A percentile compares a stretch with the other conserved stretches of the same genome.
These are phyloP conservation scores for Apteryx mantelli DNA, from an alignment of 2,113 vertebrate genomes.

Conservation along the genomic window DNA sequence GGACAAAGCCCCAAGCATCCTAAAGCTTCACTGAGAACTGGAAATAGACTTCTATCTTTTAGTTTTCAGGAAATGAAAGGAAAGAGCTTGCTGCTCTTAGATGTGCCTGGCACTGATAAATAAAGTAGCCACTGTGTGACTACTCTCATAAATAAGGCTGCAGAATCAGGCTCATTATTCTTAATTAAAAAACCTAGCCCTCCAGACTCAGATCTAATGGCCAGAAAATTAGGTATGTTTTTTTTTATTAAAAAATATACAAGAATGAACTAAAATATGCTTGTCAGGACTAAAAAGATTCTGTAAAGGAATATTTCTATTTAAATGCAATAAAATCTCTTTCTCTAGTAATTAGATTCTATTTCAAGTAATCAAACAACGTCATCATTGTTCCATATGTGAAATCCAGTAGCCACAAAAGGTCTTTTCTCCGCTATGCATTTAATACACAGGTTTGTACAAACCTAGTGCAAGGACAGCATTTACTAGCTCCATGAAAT, in stretches of 20 bases:
- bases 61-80: conserved; percentile 12
- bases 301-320: background rate
- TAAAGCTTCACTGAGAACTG: background rate
- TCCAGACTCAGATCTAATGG: background rate
- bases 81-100: background rate
- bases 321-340: background rate
- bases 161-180: background rate
- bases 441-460: background rate
- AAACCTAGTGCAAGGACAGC: background rate
- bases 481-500: background rate
- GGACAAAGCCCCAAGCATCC: background rate
- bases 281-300: background rate
- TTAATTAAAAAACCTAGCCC: background rate
- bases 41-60: background rate
- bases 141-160: background rate
- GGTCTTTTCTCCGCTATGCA: background rate
- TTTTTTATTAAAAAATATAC: background rate
- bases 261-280: background rate
- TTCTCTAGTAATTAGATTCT: background rate
- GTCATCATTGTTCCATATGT: background rate
- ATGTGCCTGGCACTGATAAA: conserved; percentile 3
- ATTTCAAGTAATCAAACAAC: background rate
- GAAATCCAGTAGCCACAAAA: background rate
- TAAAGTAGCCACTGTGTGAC: background rate
- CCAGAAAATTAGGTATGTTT: background rate